Conservation (phyloP, 2,113 vertebrate species). For the Mesembrinibis cayennensis region DNA sequence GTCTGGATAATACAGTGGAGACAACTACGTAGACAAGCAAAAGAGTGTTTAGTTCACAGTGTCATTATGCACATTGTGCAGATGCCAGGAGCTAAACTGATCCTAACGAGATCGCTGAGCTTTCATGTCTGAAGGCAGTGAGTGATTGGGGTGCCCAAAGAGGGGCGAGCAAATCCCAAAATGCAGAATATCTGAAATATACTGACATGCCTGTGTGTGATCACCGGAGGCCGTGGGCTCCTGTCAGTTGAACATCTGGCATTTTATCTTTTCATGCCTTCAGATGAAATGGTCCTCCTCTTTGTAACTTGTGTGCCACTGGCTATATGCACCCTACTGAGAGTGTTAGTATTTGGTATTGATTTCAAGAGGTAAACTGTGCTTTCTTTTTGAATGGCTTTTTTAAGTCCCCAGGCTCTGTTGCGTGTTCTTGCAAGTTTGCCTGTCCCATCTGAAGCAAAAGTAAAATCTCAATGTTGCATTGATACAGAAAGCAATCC, state of each 20-base stretch:
- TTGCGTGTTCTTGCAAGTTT: not conserved
- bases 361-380: not conserved
- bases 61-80: not conserved
- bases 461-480: not conserved
- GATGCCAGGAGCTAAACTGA: not conserved
- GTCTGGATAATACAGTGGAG: not conserved
- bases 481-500: not conserved
- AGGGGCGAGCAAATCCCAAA: not conserved
- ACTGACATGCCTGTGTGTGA: not conserved
- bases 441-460: not conserved
- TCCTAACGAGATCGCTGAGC: not conserved
- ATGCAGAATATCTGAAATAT: not conserved
- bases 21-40: not conserved
- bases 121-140: not conserved
- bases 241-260: not conserved
- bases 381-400: not conserved
- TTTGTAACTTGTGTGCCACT: not conserved
- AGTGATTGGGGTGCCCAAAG: not conserved
- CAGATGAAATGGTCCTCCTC: not conserved
- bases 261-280: not conserved
- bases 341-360: not conserved
- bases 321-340: not conserved
- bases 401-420: not conserved
- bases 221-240: not conserved
- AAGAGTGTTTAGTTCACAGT: not conserved